Evolutionary conservation across 2,797 vertebrate genomes (phyloP), one percentile per base, ranked within the genome.

Genomic region (Adelosebastes latens): DNA sequence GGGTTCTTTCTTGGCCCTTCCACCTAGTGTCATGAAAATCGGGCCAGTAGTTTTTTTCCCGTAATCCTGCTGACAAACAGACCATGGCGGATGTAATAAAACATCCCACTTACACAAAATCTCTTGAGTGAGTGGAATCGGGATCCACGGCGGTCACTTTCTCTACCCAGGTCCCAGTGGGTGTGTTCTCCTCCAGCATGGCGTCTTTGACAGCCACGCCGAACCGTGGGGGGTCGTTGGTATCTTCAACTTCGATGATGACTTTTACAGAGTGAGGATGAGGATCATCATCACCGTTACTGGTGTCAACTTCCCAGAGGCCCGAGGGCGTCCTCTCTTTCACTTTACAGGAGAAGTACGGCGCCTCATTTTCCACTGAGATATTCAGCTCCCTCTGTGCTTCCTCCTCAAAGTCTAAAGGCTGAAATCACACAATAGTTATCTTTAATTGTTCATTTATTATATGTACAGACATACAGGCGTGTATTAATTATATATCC

Each of bases 161-260:
- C 52, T 84, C 81, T 4, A 96, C 7, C 80, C 86, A 84, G 66
- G 84, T 86, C 27, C 94, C 94, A 14, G 27, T 49, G 4, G 77
- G 74, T 14, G 78, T 5, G 13, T 94, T 94, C 83, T 96, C 95
- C 36, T 82, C 53, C 75, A 95, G 1, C 29, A 0, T 1, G 27
- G 60, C 66, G 6, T 89, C 73, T 56, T 81, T 92, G 49, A 77
- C 27, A 0, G 42, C 18, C 36, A 73, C 12, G 0, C 1, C 75
- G 71, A 96, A 95, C 10, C 36, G 6, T 0, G 95, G 95, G 27
- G 94, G 86, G 53, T 96, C 93, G 0, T 95, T 95, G n/a, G 6
- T 0, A 7, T 95, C 95, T 55, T 93, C 87, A 2, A 95, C 83
- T 18, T 91, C 58, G 13, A 96, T 87, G 12, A 59, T 31, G 24